Percentiles rank a stretch among this genome's conserved stretches.
phyloP scores from a whole-genome alignment of 2,113 vertebrate genomes.

The Carassius carassius region DNA sequence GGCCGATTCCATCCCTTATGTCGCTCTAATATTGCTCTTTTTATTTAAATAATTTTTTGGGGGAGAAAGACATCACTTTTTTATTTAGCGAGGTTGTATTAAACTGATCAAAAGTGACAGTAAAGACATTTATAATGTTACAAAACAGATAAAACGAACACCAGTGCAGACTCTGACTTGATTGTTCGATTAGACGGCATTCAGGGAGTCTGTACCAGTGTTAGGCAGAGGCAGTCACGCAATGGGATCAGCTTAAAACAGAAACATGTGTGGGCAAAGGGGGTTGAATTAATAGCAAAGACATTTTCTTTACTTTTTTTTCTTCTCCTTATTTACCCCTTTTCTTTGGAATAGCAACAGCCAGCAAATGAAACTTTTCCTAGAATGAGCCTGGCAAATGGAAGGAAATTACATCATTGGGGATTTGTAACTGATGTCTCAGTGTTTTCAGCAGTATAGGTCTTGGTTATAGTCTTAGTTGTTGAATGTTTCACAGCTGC shows the following conservation, averaged over 20 bases:
- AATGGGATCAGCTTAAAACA: slow-evolving; percentile 69
- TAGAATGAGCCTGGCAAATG: slow-evolving; percentile 62
- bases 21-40: not conserved
- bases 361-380: slow-evolving; percentile 64
- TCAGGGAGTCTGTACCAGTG: slow-evolving; percentile 59
- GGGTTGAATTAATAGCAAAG: slow-evolving; percentile 69
- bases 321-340: not conserved
- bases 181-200: slow-evolving; percentile 64
- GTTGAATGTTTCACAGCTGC: slow-evolving; percentile 52
- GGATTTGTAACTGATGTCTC: slow-evolving; percentile 62
- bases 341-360: slow-evolving; percentile 57
- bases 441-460: slow-evolving; percentile 55
- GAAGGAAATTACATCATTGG: slow-evolving; percentile 64
- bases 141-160: slow-evolving; percentile 60
- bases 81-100: not conserved
- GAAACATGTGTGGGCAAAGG: slow-evolving; percentile 71
- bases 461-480: slow-evolving; percentile 16
- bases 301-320: slow-evolving; percentile 55
- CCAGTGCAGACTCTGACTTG: slow-evolving; percentile 63
- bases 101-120: not conserved
- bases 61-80: not conserved
- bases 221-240: slow-evolving; percentile 65
- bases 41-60: not conserved
- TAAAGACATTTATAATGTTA: not conserved
- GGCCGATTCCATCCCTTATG: not conserved